phyloP scores from a whole-genome alignment of 1,140 invertebrate genomes.

The Drosophila serrata region DNA sequence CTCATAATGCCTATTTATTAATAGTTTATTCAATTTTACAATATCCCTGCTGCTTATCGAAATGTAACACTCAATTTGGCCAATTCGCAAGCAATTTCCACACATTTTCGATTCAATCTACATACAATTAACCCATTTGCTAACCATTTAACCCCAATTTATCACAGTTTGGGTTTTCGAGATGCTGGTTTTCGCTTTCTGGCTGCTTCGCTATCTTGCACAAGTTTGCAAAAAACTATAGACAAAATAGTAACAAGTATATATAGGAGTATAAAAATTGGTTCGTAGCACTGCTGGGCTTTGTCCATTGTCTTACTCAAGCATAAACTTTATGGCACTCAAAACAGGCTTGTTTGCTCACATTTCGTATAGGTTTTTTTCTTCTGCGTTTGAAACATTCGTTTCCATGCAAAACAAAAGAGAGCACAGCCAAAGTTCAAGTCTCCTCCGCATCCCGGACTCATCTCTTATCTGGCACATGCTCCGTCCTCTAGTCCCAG shows the following conservation, averaged over 20 bases:
- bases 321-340: slow-evolving; percentile 70
- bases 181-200: slow-evolving; percentile 47
- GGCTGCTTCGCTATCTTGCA: slow-evolving; percentile 30
- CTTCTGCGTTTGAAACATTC: slow-evolving; percentile 41
- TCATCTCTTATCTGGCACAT: slow-evolving; percentile 32
- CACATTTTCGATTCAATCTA: slow-evolving; percentile 38
- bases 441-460: slow-evolving; percentile 40
- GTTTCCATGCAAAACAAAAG: slow-evolving; percentile 64
- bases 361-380: slow-evolving; percentile 52
- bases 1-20: slow-evolving; percentile 1
- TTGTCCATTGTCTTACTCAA: slow-evolving; percentile 67
- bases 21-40: slow-evolving; percentile 8
- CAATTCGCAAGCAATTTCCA: slow-evolving; percentile 22
- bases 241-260: slow-evolving; percentile 23
- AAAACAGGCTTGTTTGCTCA: slow-evolving; percentile 44
- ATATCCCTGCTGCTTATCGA: slow-evolving; percentile 2
- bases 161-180: slow-evolving; percentile 37
- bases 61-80: slow-evolving; percentile 21
- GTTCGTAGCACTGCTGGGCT: slow-evolving; percentile 42
- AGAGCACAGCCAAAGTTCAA: slow-evolving; percentile 32
- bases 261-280: slow-evolving; percentile 55
- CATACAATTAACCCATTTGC: slow-evolving; percentile 65
- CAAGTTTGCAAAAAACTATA: slow-evolving; percentile 52
- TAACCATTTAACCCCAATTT: slow-evolving; percentile 63
- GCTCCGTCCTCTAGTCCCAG: slow-evolving; percentile 27